phyloP scores from a whole-genome alignment of 37 sponge, comb jelly and placozoan genomes.

The Bolinopsis microptera region DNA sequence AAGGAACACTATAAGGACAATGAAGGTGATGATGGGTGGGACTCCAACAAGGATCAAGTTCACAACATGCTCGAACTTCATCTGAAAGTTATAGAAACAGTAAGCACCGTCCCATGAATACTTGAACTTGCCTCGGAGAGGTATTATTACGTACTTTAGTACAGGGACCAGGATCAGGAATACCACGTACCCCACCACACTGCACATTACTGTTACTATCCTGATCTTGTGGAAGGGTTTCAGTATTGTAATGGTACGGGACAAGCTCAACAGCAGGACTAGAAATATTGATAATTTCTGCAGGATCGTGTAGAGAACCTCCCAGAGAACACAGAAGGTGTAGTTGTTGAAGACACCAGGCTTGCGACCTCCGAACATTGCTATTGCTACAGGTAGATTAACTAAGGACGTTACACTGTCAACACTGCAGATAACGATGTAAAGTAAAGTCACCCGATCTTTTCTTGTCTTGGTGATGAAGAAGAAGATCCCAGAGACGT shows the following conservation, averaged over 20 bases:
- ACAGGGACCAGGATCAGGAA: too few species aligned
- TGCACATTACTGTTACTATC: background rate
- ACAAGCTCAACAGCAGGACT: background rate
- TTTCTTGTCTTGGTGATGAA: background rate
- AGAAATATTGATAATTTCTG: conserved; percentile 20
- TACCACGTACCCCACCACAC: background rate
- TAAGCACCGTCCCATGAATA: conserved; percentile 21
- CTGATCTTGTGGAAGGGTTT: conserved; percentile 35
- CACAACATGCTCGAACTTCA: background rate
- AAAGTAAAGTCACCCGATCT: conserved; percentile 1
- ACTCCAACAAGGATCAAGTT: background rate
- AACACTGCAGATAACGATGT: background rate
- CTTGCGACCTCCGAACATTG: background rate
- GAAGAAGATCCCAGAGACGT: background rate
- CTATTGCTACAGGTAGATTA: conserved; percentile 6
- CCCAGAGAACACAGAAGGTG: conserved; percentile 21
- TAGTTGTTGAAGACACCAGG: background rate
- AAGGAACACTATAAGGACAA: background rate
- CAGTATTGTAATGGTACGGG: conserved; percentile 27
- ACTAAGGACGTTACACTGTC: background rate
- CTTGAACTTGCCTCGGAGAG: too few species aligned
- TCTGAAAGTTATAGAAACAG: conserved; percentile 39
- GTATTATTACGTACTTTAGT: too few species aligned
- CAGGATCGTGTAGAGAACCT: background rate
- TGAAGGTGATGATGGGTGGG: conserved; percentile 9